phyloP scores from a whole-genome alignment of 1,140 invertebrate genomes.

The Bombus ignitus region DNA sequence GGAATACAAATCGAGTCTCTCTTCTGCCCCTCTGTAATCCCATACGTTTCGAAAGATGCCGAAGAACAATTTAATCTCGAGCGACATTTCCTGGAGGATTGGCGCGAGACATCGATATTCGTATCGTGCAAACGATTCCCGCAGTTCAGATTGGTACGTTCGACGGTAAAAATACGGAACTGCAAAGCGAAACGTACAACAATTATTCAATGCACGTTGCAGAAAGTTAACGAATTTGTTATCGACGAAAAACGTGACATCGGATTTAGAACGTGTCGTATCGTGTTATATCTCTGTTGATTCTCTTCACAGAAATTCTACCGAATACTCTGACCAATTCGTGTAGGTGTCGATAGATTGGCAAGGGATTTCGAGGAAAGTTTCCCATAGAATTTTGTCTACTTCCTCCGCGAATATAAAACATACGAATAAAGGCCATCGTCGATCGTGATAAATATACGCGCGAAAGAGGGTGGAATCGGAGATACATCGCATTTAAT shows the following conservation, averaged over 20 bases:
- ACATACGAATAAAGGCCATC: background rate
- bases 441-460: background rate
- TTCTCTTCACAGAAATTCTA: too few relatives aligned
- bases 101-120: background rate
- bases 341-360: background rate
- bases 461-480: background rate
- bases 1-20: background rate
- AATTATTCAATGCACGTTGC: too few relatives aligned
- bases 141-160: background rate
- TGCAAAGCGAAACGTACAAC: too few relatives aligned
- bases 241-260: too few relatives aligned
- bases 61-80: background rate
- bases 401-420: background rate
- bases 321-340: too few relatives aligned
- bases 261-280: too few relatives aligned
- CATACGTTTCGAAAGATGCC: background rate
- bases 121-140: background rate
- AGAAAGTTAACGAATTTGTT: too few relatives aligned
- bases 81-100: too few relatives aligned
- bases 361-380: too few relatives aligned
- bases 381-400: background rate
- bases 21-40: background rate
- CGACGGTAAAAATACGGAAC: too few relatives aligned
- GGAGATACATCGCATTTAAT: background rate
- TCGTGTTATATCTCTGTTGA: too few relatives aligned